Evolutionary conservation across 1,140 invertebrate genomes (phyloP).

Genomic region (Lepidurus packardi): DNA sequence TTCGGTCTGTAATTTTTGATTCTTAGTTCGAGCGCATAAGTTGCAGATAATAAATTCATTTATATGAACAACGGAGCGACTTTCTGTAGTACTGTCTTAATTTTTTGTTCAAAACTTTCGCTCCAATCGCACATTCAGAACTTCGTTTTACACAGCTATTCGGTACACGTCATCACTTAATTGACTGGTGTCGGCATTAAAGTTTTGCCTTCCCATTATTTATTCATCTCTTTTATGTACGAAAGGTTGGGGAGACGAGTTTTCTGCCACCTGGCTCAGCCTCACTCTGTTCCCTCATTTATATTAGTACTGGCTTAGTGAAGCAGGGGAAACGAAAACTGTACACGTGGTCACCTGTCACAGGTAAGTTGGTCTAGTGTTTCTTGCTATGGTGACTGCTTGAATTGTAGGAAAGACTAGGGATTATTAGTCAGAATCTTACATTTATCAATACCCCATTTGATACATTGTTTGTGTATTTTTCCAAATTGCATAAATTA

Average conservation of each 20-base stretch:
- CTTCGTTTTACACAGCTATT: neutral
- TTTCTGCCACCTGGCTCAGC: neutral
- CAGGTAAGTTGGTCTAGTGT: neutral
- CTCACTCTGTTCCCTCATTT: neutral
- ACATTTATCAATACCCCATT: no score
- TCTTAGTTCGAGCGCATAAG: conserved; percentile 19
- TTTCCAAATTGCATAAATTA: neutral
- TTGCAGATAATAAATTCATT: conserved; percentile 22
- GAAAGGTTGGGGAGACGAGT: neutral
- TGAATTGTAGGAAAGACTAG: neutral
- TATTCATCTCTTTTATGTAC: conserved; percentile 11
- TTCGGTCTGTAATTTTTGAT: conserved; percentile 19
- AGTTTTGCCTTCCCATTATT: neutral
- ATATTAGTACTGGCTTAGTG: neutral
- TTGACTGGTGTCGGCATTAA: neutral
- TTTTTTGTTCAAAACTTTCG: neutral
- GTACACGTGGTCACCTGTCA: conserved; percentile 17
- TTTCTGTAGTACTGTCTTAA: neutral
- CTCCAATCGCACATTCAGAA: no score
- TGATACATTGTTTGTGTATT: no score
- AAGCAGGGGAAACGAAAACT: neutral
- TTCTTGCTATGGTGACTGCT: neutral
- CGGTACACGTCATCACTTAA: neutral
- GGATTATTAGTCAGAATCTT: no score
- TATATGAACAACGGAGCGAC: neutral